phyloP scores from a whole-genome alignment of 2,888 invertebrate genomes.

The Petrolisthes cinctipes region DNA sequence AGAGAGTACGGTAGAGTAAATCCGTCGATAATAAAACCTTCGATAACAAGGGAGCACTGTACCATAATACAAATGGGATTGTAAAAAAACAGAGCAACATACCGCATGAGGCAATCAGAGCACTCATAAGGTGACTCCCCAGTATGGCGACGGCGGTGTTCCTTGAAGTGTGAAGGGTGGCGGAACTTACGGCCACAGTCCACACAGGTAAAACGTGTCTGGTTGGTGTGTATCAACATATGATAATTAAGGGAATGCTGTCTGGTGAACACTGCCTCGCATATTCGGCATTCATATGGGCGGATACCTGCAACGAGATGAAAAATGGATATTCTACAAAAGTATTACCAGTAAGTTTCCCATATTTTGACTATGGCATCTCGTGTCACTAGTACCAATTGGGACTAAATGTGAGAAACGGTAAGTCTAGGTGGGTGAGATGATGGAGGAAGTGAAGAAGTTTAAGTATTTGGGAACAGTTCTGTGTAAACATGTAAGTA shows the following conservation, averaged over 20 bases:
- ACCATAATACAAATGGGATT: too few species aligned
- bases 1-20: too few species aligned
- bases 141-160: constrained; percentile 75
- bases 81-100: background rate
- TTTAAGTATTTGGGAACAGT: too few species aligned
- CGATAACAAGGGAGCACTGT: too few species aligned
- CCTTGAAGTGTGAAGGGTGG: constrained; percentile 75
- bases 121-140: constrained; percentile 74
- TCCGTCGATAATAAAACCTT: too few species aligned
- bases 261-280: constrained; percentile 75
- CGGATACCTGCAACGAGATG: constrained; percentile 72
- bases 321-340: too few species aligned
- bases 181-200: constrained; percentile 76
- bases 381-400: background rate
- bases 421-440: background rate
- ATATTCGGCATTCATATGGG: constrained; percentile 75
- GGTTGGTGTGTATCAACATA: constrained; percentile 76
- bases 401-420: background rate
- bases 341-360: too few species aligned
- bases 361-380: too few species aligned
- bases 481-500: too few species aligned
- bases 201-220: constrained; percentile 75
- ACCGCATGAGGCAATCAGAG: constrained; percentile 70
- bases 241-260: constrained; percentile 77
- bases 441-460: background rate